phyloP scores from a whole-genome alignment of 2,888 invertebrate species.

The Leptinotarsa rubiginosa region DNA sequence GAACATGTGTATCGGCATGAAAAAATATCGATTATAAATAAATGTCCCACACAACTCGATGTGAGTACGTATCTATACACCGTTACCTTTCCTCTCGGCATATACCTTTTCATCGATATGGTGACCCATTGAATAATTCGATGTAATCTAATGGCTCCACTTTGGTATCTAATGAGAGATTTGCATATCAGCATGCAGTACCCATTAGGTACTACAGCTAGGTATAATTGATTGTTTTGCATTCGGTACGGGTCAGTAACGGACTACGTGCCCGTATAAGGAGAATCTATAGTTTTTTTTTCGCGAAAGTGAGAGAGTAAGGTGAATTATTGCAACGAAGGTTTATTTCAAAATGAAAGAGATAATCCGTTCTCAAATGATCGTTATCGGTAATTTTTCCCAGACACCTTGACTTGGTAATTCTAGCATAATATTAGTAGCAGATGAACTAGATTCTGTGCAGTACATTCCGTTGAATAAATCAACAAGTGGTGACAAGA shows the following conservation, averaged over 20 bases:
- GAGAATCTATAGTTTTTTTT: background rate
- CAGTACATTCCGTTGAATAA: too few relatives aligned
- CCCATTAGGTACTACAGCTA: conserved; percentile 17
- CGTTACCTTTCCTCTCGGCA: background rate
- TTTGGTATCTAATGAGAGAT: conserved; percentile 17
- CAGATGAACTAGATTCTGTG: background rate
- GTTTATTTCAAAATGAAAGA: background rate
- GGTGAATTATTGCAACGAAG: background rate
- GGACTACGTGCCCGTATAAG: conserved; percentile 8
- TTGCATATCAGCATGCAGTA: conserved; percentile 19
- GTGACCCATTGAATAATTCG: conserved; percentile 14
- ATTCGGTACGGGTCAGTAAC: conserved; percentile 16
- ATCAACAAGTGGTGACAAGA: too few relatives aligned
- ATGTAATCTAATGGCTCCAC: conserved; percentile 9
- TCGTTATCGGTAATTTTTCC: background rate
- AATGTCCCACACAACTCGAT: too few relatives aligned
- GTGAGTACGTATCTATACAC: background rate
- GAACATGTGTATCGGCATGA: too few relatives aligned
- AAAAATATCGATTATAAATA: too few relatives aligned
- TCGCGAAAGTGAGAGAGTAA: background rate
- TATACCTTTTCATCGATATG: background rate
- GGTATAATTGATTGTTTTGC: conserved; percentile 16
- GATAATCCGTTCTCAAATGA: background rate
- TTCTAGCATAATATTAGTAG: background rate
- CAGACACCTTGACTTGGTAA: background rate